These are phyloP conservation scores for Dolichoris vasculosae DNA, from an alignment of 1,140 invertebrate genomes.

Conservation along the genomic window DNA sequence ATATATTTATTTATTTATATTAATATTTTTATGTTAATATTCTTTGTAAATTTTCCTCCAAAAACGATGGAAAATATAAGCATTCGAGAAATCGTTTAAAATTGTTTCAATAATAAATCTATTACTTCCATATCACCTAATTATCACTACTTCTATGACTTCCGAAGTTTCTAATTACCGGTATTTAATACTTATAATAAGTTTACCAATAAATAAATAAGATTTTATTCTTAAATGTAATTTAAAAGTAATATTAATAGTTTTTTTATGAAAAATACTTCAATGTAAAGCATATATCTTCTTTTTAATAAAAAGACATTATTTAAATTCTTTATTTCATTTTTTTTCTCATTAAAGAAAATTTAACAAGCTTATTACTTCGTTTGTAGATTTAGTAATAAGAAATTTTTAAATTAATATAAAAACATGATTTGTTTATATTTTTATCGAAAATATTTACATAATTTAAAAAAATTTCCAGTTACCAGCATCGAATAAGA, in stretches of 20 bases:
- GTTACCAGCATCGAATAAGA: not conserved
- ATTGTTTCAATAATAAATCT: not conserved
- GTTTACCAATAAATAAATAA: not conserved
- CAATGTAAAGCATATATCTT: not conserved
- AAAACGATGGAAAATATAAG: not conserved
- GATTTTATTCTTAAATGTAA: slow-evolving; percentile 4
- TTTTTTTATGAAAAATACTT: not conserved
- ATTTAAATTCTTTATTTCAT: not conserved
- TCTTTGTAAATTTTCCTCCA: not conserved
- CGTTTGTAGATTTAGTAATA: too few relatives aligned
- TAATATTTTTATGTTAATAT: not conserved
- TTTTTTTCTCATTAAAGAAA: not conserved
- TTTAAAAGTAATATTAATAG: not conserved
- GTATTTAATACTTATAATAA: not conserved
- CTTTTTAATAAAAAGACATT: not conserved
- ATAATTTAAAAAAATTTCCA: too few relatives aligned
- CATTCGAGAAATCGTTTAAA: not conserved
- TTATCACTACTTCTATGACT: too few relatives aligned
- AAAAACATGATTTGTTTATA: too few relatives aligned
- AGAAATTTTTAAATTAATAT: too few relatives aligned
- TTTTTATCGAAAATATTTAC: too few relatives aligned
- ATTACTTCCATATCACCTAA: not conserved
- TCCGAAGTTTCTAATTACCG: not conserved
- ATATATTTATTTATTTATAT: too few relatives aligned
- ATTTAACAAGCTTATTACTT: not conserved